Evolutionary conservation across 2,888 invertebrate genomes (phyloP).

Genomic region (Sinhomidia bicolor): DNA sequence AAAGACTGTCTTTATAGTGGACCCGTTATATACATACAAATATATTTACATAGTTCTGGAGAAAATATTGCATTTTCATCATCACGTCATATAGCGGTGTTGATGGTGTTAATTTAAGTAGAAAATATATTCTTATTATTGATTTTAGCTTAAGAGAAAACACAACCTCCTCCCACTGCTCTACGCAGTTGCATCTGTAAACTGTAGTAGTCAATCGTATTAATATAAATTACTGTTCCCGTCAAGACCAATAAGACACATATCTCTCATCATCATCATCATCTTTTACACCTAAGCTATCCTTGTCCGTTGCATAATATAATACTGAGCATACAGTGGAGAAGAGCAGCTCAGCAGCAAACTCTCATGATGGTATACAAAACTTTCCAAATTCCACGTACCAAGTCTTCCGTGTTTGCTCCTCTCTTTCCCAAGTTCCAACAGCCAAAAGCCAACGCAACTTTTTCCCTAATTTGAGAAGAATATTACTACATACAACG

Average conservation of each 20-base stretch:
- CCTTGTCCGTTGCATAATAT: not conserved
- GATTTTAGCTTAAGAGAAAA: conserved; percentile 42
- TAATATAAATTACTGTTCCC: conserved; percentile 64
- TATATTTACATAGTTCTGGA: too few relatives aligned
- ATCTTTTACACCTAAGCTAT: conserved; percentile 38
- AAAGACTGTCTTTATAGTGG: too few relatives aligned
- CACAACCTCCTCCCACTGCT: too few relatives aligned
- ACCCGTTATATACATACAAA: too few relatives aligned
- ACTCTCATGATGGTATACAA: too few relatives aligned
- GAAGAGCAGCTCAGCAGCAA: not conserved
- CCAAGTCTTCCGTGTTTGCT: too few relatives aligned
- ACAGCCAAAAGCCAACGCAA: too few relatives aligned
- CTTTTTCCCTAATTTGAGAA: not conserved
- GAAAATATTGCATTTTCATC: too few relatives aligned
- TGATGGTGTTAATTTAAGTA: not conserved
- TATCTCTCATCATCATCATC: conserved; percentile 61
- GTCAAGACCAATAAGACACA: conserved; percentile 67
- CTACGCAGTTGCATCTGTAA: too few relatives aligned
- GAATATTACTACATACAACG: not conserved
- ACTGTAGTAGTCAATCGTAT: conserved; percentile 44
- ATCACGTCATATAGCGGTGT: too few relatives aligned
- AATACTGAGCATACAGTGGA: too few relatives aligned
- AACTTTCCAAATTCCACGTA: conserved; percentile 6
- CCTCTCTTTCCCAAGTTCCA: too few relatives aligned
- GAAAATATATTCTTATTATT: conserved; percentile 4